phyloP scores from a whole-genome alignment of 2,113 vertebrate species.

The Sturnira hondurensis region DNA sequence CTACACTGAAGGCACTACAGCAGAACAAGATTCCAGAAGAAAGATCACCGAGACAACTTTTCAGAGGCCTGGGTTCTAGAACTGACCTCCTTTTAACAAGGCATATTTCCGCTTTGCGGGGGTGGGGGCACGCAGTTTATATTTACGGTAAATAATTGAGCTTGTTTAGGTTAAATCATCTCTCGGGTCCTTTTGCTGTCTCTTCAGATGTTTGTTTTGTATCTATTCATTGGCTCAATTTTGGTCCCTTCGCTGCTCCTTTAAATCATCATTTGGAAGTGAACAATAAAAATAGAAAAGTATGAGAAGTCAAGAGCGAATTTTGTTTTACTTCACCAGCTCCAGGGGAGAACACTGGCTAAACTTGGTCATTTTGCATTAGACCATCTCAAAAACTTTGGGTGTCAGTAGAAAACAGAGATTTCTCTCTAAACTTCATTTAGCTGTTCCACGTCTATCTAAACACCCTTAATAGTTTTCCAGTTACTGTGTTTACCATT shows the following conservation, averaged over 20 bases:
- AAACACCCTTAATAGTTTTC: background rate
- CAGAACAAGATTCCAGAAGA: background rate
- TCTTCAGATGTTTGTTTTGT: background rate
- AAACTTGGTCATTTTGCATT: background rate
- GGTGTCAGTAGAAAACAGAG: background rate
- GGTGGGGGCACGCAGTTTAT: background rate
- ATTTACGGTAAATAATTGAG: background rate
- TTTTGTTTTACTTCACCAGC: background rate
- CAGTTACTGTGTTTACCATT: background rate
- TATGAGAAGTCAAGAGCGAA: background rate
- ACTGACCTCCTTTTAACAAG: background rate
- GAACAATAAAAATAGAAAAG: background rate
- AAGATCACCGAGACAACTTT: too few relatives aligned
- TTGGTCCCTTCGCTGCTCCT: background rate
- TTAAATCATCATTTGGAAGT: background rate
- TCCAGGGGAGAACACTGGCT: background rate
- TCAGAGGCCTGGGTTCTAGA: background rate
- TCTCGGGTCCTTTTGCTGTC: background rate
- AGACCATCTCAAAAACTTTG: background rate
- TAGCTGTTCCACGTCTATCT: background rate
- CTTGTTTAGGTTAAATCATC: background rate
- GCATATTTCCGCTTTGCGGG: background rate
- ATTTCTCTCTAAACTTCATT: background rate
- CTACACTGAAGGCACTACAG: background rate
- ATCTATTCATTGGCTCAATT: background rate